These are phyloP conservation scores for Drosophila gunungcola DNA, from an alignment of 1,140 invertebrate genomes.

Conservation along the genomic window DNA sequence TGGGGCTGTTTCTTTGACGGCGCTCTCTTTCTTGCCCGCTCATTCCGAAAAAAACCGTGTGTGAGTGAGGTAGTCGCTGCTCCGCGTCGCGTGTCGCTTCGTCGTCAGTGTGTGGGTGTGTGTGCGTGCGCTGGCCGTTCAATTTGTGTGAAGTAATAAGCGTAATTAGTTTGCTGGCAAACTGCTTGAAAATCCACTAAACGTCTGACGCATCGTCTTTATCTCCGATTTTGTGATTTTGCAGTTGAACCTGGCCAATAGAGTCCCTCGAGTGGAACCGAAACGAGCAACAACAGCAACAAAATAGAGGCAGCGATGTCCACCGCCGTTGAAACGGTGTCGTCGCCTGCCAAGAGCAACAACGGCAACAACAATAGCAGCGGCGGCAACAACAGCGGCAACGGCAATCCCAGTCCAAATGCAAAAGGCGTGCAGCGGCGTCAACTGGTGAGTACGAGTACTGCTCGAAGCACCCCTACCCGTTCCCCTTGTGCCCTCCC, in stretches of 20 bases:
- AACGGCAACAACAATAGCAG: constrained; percentile 51
- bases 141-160: constrained; percentile 81
- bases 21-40: constrained; percentile 15
- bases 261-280: constrained; percentile 34
- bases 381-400: constrained; percentile 38
- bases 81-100: constrained; percentile 15
- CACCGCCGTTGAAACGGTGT: constrained; percentile 83
- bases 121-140: constrained; percentile 56
- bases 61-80: constrained; percentile 50
- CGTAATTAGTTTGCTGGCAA: constrained; percentile 70
- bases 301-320: constrained; percentile 68
- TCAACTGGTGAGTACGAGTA: constrained; percentile 76
- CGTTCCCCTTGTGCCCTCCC: background rate
- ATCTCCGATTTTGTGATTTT: constrained; percentile 30
- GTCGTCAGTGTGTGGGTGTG: constrained; percentile 22
- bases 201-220: constrained; percentile 28
- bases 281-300: background rate
- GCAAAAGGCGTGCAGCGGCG: constrained; percentile 82
- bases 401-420: constrained; percentile 73
- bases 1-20: constrained; percentile 13
- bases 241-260: constrained; percentile 37
- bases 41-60: constrained; percentile 59
- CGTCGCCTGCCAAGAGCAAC: constrained; percentile 83
- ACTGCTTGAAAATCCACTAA: constrained; percentile 52
- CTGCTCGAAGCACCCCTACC: constrained; percentile 1